Evolutionary conservation across 2,113 vertebrate genomes (phyloP).

Genomic region (Dinomys branickii): DNA sequence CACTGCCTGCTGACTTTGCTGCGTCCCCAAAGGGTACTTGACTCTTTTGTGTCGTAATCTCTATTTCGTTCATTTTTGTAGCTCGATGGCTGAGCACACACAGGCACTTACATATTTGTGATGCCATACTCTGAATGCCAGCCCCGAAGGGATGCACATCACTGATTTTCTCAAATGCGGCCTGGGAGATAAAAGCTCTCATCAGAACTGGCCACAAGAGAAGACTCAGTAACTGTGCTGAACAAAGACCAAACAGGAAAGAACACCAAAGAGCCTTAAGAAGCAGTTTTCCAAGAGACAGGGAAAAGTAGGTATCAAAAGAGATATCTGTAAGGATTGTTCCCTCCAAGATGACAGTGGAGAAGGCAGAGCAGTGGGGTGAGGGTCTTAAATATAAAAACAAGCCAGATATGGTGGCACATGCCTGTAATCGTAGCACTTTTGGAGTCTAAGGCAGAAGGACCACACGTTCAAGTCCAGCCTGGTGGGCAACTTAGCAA

Average conservation of each 20-base stretch:
- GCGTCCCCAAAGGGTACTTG: not conserved
- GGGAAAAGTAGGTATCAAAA: not conserved
- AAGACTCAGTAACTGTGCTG: not conserved
- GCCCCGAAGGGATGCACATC: not conserved
- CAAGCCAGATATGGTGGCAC: not conserved
- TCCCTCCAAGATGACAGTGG: not conserved
- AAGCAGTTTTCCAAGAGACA: not conserved
- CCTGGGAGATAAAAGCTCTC: not conserved
- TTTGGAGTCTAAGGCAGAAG: not conserved
- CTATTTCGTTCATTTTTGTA: not conserved
- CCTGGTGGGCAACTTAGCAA: not conserved
- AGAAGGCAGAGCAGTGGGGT: not conserved
- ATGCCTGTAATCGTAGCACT: not conserved
- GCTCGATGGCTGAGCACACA: not conserved
- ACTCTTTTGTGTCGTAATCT: not conserved
- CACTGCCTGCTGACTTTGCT: not conserved
- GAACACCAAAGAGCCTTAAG: not conserved
- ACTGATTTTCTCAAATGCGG: not conserved
- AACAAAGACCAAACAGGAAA: not conserved
- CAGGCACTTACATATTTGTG: not conserved
- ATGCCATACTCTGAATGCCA: not conserved
- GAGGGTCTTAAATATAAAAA: not conserved
- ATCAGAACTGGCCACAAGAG: not conserved
- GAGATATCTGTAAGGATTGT: not conserved
- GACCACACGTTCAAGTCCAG: not conserved